Percentiles rank a stretch among this genome's conserved stretches.
phyloP scores from a whole-genome alignment of 2,888 invertebrate species.

The Lymantria dispar region DNA sequence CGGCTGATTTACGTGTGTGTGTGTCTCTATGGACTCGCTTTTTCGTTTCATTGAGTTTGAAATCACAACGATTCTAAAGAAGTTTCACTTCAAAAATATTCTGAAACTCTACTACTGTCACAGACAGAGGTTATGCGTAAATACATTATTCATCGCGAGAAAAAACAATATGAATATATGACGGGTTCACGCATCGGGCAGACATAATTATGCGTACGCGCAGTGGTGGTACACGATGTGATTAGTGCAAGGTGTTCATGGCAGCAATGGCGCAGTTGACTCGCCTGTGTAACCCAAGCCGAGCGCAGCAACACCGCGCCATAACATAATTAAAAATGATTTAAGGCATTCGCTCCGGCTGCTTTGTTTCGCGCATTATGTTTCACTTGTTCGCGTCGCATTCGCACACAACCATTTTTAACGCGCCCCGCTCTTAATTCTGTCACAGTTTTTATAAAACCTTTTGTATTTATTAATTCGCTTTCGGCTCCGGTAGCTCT shows the following conservation, averaged over 20 bases:
- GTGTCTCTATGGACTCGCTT: no score
- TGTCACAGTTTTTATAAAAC: conserved; percentile 80
- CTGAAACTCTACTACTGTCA: no score
- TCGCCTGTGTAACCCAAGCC: conserved; percentile 57
- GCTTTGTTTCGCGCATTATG: conserved; percentile 83
- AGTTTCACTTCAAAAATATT: no score
- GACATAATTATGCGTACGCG: conserved; percentile 37
- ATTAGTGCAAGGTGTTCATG: conserved; percentile 35
- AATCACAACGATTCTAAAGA: no score
- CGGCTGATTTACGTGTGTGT: no score
- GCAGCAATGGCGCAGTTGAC: conserved; percentile 32
- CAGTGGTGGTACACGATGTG: conserved; percentile 26
- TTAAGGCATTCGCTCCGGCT: conserved; percentile 82
- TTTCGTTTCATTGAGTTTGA: no score
- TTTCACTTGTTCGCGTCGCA: conserved; percentile 80
- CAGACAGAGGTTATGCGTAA: no score
- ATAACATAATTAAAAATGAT: conserved; percentile 83
- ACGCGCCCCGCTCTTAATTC: conserved; percentile 78
- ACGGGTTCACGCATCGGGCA: conserved; percentile 46
- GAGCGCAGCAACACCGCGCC: conserved; percentile 61
- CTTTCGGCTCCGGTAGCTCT: conserved; percentile 79
- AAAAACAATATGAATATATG: conserved; percentile 20
- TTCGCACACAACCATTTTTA: conserved; percentile 69
- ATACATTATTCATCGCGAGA: no score
- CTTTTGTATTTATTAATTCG: conserved; percentile 81